Conservation (phyloP, 2,113 vertebrate species). For the Cariama cristata region DNA sequence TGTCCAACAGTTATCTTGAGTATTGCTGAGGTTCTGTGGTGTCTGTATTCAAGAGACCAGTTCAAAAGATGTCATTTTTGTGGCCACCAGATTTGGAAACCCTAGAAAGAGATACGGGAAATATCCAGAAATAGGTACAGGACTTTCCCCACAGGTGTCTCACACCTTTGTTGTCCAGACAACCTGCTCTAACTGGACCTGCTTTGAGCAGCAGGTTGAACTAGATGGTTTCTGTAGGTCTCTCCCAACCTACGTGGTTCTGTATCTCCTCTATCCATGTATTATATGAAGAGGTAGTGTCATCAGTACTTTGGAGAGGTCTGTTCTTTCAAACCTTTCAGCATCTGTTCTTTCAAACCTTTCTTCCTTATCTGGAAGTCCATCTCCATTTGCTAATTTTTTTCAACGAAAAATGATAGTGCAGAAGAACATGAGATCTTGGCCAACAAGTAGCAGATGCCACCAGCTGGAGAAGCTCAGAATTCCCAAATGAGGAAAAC, state of each 20-base stretch:
- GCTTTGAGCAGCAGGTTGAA: not conserved
- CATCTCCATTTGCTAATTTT: not conserved
- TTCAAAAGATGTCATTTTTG: not conserved
- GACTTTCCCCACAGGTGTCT: not conserved
- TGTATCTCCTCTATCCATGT: not conserved
- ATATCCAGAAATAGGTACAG: not conserved
- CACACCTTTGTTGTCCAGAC: not conserved
- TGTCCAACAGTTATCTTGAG: not conserved
- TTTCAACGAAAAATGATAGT: not conserved
- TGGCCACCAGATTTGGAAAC: not conserved
- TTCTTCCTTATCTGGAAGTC: not conserved
- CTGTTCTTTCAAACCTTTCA: not conserved
- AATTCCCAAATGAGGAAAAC: not conserved
- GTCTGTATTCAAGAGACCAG: not conserved
- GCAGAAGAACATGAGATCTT: not conserved
- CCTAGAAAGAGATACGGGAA: not conserved
- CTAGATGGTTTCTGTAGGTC: not conserved
- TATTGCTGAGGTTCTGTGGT: not conserved
- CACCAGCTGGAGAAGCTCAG: not conserved
- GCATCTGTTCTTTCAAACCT: not conserved
- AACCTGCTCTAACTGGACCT: not conserved
- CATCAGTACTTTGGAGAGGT: not conserved
- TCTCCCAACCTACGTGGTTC: fast-evolving
- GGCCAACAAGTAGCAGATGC: not conserved
- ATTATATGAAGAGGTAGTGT: no score